phyloP scores from a whole-genome alignment of 2,888 invertebrate genomes.

The Mythimna impura region DNA sequence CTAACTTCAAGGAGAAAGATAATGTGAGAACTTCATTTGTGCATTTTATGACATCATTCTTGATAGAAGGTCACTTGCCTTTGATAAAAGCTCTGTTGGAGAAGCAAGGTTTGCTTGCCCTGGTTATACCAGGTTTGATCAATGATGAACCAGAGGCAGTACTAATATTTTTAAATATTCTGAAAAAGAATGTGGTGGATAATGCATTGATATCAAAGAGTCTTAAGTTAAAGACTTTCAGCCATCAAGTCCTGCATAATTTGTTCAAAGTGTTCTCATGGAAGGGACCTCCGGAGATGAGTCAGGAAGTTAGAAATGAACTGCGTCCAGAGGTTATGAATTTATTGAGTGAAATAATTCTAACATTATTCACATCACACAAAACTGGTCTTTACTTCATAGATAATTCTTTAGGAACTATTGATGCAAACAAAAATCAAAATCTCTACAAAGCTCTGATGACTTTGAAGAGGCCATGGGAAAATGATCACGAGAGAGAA shows the following conservation, averaged over 20 bases:
- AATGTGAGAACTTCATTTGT: conserved; percentile 94
- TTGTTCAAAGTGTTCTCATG: conserved; percentile 93
- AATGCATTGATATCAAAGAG: conserved; percentile 93
- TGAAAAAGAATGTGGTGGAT: conserved; percentile 93
- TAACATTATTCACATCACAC: conserved; percentile 94
- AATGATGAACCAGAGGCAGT: conserved; percentile 93
- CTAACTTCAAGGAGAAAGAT: conserved; percentile 90
- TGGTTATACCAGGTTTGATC: conserved; percentile 91
- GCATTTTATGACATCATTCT: conserved; percentile 94
- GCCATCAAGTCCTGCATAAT: conserved; percentile 92
- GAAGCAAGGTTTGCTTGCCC: conserved; percentile 91
- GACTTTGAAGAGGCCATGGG: conserved; percentile 93
- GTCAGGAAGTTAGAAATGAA: conserved; percentile 78
- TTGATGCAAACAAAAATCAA: conserved; percentile 91
- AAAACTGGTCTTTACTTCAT: conserved; percentile 94
- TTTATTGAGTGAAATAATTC: conserved; percentile 92
- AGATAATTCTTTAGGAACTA: conserved; percentile 92
- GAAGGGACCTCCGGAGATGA: conserved; percentile 92
- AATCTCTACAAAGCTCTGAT: conserved; percentile 92
- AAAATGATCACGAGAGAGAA: conserved; percentile 91
- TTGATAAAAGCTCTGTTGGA: conserved; percentile 93
- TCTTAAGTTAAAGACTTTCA: conserved; percentile 93
- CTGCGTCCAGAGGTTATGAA: conserved; percentile 86
- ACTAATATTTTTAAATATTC: conserved; percentile 92
- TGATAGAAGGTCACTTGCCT: conserved; percentile 93